Evolutionary conservation across 2,888 invertebrate species (phyloP).

Genomic region (Chymomyza amoena): DNA sequence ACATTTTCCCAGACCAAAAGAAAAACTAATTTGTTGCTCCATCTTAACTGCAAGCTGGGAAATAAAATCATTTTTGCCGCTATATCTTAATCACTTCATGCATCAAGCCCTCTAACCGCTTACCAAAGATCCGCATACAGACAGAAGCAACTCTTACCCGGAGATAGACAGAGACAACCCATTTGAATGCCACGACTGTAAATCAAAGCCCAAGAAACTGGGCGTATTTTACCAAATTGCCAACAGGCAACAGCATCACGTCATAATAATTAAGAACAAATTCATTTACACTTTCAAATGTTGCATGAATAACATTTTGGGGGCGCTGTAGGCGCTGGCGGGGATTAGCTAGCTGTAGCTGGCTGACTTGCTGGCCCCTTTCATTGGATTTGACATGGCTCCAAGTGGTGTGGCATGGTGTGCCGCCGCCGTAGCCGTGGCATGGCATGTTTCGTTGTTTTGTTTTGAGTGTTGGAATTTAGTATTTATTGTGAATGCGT

Average conservation of each 20-base stretch:
- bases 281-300: conserved; percentile 71
- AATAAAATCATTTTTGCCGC: conserved; percentile 43
- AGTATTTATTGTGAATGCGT: conserved; percentile 54
- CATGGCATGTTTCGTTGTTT: neutral
- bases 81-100: conserved; percentile 62
- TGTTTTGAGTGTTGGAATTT: conserved; percentile 62
- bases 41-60: neutral
- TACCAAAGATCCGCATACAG: neutral
- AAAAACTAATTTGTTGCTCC: conserved; percentile 3
- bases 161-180: conserved; percentile 10
- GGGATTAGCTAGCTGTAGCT: conserved; percentile 1
- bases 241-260: conserved; percentile 40
- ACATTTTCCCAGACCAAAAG: neutral
- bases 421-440: neutral
- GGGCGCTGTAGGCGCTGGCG: neutral
- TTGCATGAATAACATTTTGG: conserved; percentile 11
- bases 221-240: conserved; percentile 51
- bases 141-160: neutral
- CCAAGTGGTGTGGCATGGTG: neutral
- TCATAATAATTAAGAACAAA: conserved; percentile 72
- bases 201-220: conserved; percentile 53
- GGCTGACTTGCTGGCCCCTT: conserved; percentile 35
- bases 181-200: conserved; percentile 49
- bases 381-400: conserved; percentile 61
- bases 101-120: conserved; percentile 28